These are phyloP conservation scores for Pristionchus maxplancki DNA, from an alignment of 2,888 invertebrate species.

Conservation along the genomic window DNA sequence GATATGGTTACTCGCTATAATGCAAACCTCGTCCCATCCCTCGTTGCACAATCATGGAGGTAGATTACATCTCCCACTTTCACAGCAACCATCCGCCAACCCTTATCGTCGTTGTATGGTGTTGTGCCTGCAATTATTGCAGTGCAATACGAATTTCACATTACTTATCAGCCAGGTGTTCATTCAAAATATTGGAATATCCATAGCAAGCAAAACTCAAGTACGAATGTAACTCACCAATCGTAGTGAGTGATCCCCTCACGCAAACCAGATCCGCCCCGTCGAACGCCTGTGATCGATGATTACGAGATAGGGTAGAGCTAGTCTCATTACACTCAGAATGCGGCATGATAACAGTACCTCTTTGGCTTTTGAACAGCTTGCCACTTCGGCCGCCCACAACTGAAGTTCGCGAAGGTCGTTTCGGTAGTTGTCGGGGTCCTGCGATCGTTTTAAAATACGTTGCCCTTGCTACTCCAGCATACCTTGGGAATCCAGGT, in stretches of 20 bases:
- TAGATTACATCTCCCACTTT: slow-evolving; percentile 80
- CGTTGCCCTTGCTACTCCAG: neutral
- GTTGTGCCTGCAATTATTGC: slow-evolving; percentile 54
- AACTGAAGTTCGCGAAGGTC: slow-evolving; percentile 20
- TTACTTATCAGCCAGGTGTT: too few species aligned
- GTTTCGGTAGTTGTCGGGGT: slow-evolving; percentile 10
- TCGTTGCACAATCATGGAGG: slow-evolving; percentile 42
- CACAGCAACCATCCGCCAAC: slow-evolving; percentile 85
- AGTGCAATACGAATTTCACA: too few species aligned
- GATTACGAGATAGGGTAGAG: neutral
- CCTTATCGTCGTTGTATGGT: slow-evolving; percentile 59
- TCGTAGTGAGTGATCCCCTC: slow-evolving; percentile 70
- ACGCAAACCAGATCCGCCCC: slow-evolving; percentile 69
- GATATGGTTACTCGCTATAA: too few species aligned
- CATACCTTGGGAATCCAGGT: slow-evolving; percentile 33
- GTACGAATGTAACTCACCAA: slow-evolving; percentile 53
- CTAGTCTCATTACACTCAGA: neutral
- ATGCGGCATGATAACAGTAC: neutral
- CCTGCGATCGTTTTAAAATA: neutral
- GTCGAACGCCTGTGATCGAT: slow-evolving; percentile 55
- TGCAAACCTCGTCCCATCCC: slow-evolving; percentile 35
- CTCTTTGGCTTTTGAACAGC: neutral
- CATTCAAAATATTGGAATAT: too few species aligned
- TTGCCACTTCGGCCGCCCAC: neutral
- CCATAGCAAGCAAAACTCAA: neutral